Evolutionary conservation across 2,888 invertebrate genomes (phyloP).

Genomic region (Drosophila fulvimacula): DNA sequence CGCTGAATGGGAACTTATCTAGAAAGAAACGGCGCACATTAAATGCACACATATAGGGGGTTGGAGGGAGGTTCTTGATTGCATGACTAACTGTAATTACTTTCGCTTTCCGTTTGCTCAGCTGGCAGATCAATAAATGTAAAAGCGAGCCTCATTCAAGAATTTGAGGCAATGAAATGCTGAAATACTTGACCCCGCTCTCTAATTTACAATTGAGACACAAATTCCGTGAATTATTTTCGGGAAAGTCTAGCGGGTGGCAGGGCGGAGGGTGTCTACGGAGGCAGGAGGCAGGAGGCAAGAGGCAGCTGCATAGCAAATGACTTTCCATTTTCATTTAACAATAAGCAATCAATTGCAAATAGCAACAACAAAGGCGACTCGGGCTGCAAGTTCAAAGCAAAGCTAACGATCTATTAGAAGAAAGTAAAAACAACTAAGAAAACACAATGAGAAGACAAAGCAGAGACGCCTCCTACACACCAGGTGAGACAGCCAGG

Average conservation of each 20-base stretch:
- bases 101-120: constrained; percentile 69
- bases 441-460: constrained; percentile 58
- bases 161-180: constrained; percentile 28
- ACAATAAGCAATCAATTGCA: constrained; percentile 78
- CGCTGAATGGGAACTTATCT: constrained; percentile 41
- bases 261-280: constrained; percentile 22
- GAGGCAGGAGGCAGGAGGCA: too few species aligned
- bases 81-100: constrained; percentile 69
- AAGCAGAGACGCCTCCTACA: constrained; percentile 61
- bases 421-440: constrained; percentile 78
- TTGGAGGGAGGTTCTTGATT: constrained; percentile 23
- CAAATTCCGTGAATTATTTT: constrained; percentile 40
- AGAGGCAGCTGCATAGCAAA: constrained; percentile 65
- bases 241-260: constrained; percentile 41
- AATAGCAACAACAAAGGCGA: constrained; percentile 49
- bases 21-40: constrained; percentile 8
- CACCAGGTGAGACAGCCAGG: constrained; percentile 35
- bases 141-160: constrained; percentile 31
- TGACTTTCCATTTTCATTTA: constrained; percentile 80
- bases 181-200: constrained; percentile 25
- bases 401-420: constrained; percentile 79
- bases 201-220: constrained; percentile 12
- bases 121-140: constrained; percentile 61
- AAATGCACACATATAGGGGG: neutral
- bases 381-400: constrained; percentile 68